Evolutionary conservation across 2,888 invertebrate genomes (phyloP).

Genomic region (Eristalis intricaria): DNA sequence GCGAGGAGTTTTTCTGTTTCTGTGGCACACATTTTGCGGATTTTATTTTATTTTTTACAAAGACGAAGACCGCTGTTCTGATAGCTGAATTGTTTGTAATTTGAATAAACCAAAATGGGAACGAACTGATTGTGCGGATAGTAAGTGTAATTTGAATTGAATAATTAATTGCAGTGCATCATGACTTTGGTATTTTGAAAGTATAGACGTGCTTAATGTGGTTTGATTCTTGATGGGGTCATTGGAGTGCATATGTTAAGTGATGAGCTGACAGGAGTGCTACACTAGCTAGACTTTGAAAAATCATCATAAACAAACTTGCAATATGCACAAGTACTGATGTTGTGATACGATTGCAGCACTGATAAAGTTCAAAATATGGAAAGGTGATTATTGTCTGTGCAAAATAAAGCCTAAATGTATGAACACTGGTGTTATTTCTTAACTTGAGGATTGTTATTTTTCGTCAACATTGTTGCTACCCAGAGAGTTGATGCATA

Average conservation of each 20-base stretch:
- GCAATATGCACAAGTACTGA: neutral
- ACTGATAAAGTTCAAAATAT: neutral
- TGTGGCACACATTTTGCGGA: neutral
- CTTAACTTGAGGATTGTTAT: too few relatives aligned
- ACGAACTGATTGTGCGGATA: neutral
- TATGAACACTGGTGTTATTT: too few relatives aligned
- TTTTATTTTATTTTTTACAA: neutral
- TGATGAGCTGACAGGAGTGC: neutral
- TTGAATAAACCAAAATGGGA: neutral
- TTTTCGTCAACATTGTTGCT: too few relatives aligned
- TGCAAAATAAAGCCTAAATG: too few relatives aligned
- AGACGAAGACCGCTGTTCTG: neutral
- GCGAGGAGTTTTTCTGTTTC: constrained; percentile 9
- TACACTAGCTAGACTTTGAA: neutral
- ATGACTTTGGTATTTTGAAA: neutral
- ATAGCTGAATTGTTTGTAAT: neutral
- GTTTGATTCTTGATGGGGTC: neutral
- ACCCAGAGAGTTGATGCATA: too few relatives aligned
- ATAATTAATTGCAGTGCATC: neutral
- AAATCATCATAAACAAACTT: neutral
- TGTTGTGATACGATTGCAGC: neutral
- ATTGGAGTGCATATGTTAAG: neutral
- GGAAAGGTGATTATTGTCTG: too few relatives aligned
- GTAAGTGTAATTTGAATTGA: neutral
- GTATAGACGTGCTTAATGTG: neutral